A percentile compares a stretch with the other conserved stretches of the same genome.
phyloP scores from a whole-genome alignment of 2,888 invertebrate genomes.

The Nomada goodeniana region DNA sequence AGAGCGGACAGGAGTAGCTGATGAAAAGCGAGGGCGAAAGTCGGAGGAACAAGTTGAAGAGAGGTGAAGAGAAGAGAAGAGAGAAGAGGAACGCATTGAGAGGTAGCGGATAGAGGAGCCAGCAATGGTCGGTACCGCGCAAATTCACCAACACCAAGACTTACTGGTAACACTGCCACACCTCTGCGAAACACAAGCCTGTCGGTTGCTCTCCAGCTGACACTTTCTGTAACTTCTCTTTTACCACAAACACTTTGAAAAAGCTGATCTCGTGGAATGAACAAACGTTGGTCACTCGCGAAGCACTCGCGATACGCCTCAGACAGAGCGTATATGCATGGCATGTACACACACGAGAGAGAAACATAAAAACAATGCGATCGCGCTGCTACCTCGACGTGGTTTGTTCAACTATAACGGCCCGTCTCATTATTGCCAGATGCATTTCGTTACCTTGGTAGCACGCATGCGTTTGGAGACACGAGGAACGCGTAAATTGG shows the following conservation, averaged over 20 bases:
- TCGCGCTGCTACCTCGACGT: conserved; percentile 74
- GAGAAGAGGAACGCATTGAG: conserved; percentile 17
- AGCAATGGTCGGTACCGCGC: conserved; percentile 45
- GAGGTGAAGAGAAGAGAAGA: not conserved
- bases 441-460: conserved; percentile 60
- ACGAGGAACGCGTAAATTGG: conserved; percentile 59
- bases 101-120: conserved; percentile 17
- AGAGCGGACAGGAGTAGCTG: not conserved
- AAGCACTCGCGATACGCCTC: conserved; percentile 58
- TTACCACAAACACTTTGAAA: conserved; percentile 28
- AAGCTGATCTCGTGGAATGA: conserved; percentile 29
- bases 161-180: conserved; percentile 61
- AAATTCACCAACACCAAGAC: conserved; percentile 50
- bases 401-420: conserved; percentile 67
- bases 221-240: conserved; percentile 10
- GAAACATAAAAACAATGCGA: conserved; percentile 78
- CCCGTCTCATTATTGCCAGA: conserved; percentile 57
- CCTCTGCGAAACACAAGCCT: conserved; percentile 39
- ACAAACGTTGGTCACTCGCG: conserved; percentile 45
- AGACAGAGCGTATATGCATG: conserved; percentile 54
- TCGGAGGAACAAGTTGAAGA: not conserved
- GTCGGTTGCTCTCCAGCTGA: conserved; percentile 1
- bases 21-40: not conserved
- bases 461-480: conserved; percentile 66
- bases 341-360: conserved; percentile 60